Conservation (phyloP, 2,113 vertebrate genomes). For the Vidua chalybeata region DNA sequence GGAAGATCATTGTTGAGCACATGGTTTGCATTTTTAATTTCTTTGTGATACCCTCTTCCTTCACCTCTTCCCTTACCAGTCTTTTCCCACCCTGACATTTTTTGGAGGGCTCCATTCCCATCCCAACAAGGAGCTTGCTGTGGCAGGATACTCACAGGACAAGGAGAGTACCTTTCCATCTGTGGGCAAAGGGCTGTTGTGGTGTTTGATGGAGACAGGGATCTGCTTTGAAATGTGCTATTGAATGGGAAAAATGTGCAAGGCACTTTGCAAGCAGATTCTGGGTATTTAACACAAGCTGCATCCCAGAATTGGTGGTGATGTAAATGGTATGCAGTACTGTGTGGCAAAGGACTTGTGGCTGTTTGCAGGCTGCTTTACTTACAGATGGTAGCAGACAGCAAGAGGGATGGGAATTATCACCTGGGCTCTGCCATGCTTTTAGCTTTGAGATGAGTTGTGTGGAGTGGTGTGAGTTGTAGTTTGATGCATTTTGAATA, state of each 20-base stretch:
- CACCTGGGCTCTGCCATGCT: rapidly evolving
- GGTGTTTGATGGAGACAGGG: not conserved
- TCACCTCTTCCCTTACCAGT: not conserved
- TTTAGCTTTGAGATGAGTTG: not conserved
- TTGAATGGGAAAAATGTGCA: not conserved
- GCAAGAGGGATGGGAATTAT: not conserved
- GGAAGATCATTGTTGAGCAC: not conserved
- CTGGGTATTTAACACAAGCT: not conserved
- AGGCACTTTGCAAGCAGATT: not conserved
- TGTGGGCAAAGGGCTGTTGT: not conserved
- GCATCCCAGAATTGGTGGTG: not conserved
- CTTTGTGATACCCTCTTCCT: not conserved
- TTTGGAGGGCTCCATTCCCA: rapidly evolving
- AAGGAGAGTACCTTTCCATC: not conserved
- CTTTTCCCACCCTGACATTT: not conserved
- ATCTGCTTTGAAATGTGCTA: not conserved
- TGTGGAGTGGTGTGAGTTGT: not conserved
- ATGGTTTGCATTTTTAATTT: not conserved
- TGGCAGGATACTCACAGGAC: not conserved
- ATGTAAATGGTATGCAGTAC: not conserved
- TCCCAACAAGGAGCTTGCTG: not conserved
- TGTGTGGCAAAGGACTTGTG: not conserved
- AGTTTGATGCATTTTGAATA: not conserved
- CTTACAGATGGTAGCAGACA: not conserved
- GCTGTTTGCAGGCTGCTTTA: not conserved